Conservation (phyloP, 2,888 invertebrate species). For the Drosophila koepferae region DNA sequence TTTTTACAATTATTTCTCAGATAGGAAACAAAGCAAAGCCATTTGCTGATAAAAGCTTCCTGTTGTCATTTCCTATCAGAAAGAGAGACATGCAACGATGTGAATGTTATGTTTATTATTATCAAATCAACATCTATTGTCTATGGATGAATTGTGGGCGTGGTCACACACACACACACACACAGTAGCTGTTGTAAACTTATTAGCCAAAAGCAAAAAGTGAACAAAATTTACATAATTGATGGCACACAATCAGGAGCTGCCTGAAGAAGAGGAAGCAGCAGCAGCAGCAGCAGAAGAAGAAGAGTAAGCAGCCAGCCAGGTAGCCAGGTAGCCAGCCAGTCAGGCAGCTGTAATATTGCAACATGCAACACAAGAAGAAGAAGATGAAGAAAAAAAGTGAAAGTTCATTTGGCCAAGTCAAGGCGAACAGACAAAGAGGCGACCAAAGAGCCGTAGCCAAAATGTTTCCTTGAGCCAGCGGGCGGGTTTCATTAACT, state of each 20-base stretch:
- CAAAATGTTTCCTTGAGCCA: constrained; percentile 71
- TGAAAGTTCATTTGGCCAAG: constrained; percentile 80
- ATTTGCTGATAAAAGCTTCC: constrained; percentile 25
- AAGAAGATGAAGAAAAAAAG: constrained; percentile 60
- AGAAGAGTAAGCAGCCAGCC: constrained; percentile 8
- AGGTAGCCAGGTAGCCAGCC: background rate
- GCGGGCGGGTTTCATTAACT: constrained; percentile 75
- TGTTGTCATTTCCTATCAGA: constrained; percentile 32
- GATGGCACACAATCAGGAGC: constrained; percentile 65
- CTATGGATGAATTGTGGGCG: constrained; percentile 20
- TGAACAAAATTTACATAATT: constrained; percentile 79
- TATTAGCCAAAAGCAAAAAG: constrained; percentile 55
- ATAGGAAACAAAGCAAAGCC: constrained; percentile 9
- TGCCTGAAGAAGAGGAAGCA: constrained; percentile 8
- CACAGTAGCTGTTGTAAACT: constrained; percentile 71
- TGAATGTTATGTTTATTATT: constrained; percentile 26
- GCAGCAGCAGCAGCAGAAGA: background rate
- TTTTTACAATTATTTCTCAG: background rate
- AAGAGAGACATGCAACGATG: constrained; percentile 19
- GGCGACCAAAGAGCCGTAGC: constrained; percentile 34
- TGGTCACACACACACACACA: constrained; percentile 1
- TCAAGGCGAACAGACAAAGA: constrained; percentile 67
- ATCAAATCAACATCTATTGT: constrained; percentile 31
- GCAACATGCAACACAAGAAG: constrained; percentile 57
- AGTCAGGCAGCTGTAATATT: constrained; percentile 24